phyloP scores from a whole-genome alignment of 1,140 invertebrate genomes.

The Caerostris darwini region DNA sequence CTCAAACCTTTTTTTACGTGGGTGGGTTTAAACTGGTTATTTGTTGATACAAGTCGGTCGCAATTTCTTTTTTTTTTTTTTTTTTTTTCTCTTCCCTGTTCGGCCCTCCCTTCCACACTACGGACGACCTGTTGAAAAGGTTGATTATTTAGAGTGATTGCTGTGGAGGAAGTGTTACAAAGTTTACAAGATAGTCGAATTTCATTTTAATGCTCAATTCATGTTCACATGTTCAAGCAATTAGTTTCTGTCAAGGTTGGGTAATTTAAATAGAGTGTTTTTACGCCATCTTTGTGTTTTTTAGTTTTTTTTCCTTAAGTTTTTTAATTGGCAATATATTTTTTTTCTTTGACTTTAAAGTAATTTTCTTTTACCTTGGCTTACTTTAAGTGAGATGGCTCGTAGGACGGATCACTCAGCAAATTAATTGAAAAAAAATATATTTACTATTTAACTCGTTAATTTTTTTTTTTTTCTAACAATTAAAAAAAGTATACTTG shows the following conservation, averaged over 20 bases:
- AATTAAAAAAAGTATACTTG: no score
- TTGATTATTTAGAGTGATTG: constrained; percentile 70
- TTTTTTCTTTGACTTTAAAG: not conserved
- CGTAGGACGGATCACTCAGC: not conserved
- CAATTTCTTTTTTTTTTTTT: not conserved
- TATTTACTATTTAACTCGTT: no score
- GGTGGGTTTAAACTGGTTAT: constrained; percentile 68
- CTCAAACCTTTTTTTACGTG: constrained; percentile 10
- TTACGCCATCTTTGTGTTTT: not conserved
- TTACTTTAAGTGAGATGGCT: not conserved
- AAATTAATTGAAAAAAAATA: not conserved
- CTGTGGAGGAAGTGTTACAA: constrained; percentile 44
- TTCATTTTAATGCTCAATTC: constrained; percentile 68
- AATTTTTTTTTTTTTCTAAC: no score
- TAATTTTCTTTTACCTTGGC: constrained; percentile 67
- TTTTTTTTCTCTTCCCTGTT: not conserved
- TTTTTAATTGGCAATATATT: constrained; percentile 7
- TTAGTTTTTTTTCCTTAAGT: not conserved
- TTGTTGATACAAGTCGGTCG: constrained; percentile 50
- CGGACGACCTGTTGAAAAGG: constrained; percentile 65
- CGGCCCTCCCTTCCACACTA: not conserved
- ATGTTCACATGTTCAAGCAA: constrained; percentile 64
- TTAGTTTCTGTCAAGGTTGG: constrained; percentile 68
- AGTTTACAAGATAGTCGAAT: constrained; percentile 54
- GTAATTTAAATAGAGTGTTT: constrained; percentile 40